Percentiles rank a stretch among this genome's conserved stretches.
These are phyloP conservation scores for Morpho deidamia DNA, from an alignment of 2,888 invertebrate genomes.

Conservation along the genomic window DNA sequence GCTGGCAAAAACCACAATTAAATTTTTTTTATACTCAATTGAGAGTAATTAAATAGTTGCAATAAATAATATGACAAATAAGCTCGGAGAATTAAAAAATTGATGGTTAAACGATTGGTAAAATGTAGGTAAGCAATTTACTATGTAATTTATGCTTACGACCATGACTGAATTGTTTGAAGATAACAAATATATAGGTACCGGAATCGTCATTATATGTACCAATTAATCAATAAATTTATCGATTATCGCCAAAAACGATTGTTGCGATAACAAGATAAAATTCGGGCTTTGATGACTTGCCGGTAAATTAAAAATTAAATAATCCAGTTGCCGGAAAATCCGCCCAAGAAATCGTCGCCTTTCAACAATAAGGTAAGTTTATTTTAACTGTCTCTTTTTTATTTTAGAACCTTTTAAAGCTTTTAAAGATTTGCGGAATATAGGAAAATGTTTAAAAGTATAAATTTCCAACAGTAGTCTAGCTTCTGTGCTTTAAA, in stretches of 20 bases:
- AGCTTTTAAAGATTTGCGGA: too few relatives aligned
- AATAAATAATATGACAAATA: too few relatives aligned
- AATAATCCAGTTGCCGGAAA: slow-evolving; percentile 11
- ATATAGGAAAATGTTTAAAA: too few relatives aligned
- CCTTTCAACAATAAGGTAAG: slow-evolving; percentile 12
- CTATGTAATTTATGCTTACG: too few relatives aligned
- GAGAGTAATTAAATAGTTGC: too few relatives aligned
- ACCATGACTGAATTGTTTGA: neutral
- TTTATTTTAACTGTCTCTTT: neutral
- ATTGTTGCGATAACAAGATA: neutral
- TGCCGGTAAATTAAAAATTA: slow-evolving; percentile 1
- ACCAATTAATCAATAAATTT: neutral
- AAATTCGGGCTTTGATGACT: neutral
- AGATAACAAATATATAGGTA: neutral
- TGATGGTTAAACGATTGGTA: too few relatives aligned
- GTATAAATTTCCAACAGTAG: too few relatives aligned
- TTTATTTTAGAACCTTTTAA: neutral
- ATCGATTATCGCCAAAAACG: neutral
- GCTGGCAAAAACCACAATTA: too few relatives aligned
- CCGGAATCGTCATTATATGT: neutral
- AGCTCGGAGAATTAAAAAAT: too few relatives aligned
- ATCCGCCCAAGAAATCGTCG: slow-evolving; percentile 8
- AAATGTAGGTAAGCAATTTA: too few relatives aligned
- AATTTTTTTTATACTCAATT: too few relatives aligned
- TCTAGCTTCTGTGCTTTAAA: too few relatives aligned